Conservation (phyloP, 2,888 invertebrate species). For the Eutolmus rufibarbis region DNA sequence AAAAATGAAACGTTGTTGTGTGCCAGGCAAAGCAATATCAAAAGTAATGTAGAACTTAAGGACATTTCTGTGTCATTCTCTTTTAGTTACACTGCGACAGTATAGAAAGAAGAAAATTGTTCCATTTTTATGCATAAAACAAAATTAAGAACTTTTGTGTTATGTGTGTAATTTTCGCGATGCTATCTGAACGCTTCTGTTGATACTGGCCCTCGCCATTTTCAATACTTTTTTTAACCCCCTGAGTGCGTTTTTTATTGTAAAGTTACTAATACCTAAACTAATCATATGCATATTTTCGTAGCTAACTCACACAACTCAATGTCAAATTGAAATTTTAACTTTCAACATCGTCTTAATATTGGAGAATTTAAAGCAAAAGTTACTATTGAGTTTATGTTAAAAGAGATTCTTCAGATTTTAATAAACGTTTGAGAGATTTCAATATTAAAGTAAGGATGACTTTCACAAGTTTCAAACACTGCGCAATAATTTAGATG, state of each 20-base stretch:
- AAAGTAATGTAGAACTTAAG: background rate
- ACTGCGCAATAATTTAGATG: too few relatives aligned
- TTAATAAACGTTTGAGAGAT: too few relatives aligned
- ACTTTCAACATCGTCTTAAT: too few relatives aligned
- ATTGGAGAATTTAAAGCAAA: too few relatives aligned
- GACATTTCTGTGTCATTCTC: background rate
- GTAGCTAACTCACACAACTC: too few relatives aligned
- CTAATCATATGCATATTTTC: too few relatives aligned
- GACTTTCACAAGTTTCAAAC: too few relatives aligned
- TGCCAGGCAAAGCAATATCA: constrained; percentile 63
- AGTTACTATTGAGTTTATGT: too few relatives aligned
- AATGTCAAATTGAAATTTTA: too few relatives aligned
- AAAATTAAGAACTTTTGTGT: background rate
- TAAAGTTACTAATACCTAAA: background rate
- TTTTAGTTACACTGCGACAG: background rate
- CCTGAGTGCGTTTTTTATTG: too few relatives aligned
- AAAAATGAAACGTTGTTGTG: background rate
- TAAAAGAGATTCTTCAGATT: too few relatives aligned
- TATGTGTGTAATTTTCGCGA: background rate
- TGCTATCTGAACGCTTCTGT: background rate
- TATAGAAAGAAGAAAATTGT: background rate
- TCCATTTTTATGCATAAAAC: background rate
- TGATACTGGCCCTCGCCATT: background rate
- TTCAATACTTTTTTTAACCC: background rate
- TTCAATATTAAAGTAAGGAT: too few relatives aligned